Base-by-base conservation (phyloP, 2,888 invertebrate genomes). In the Agrochola circellaris region DNA sequence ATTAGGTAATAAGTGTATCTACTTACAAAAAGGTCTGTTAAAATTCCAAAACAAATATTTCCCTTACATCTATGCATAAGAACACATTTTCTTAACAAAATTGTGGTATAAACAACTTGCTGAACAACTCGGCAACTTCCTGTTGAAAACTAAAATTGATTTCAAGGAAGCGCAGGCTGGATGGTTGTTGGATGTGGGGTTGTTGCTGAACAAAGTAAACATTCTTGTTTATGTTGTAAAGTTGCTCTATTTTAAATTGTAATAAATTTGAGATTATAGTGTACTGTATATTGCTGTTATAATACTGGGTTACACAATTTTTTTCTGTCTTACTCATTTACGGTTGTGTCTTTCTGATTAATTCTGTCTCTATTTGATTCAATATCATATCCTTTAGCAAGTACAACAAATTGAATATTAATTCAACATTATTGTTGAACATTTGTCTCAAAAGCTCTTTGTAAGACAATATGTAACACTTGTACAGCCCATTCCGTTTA, bases 81-180 rank as follows among this genome's bases (percentile, higher is more conserved):
- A 61, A 62, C 45, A 56, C 26, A 48, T 73, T 81, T 81, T 30
- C n/a, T 34, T 2, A 56, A 48, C 38, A 56, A 58, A 20, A 64
- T 56, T 72, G 38, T 56, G 3, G 23, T 45, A 58, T 15, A 82
- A 65, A 66, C 66, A 45, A 38, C 26, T 66, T 11, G 8, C 30
- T 11, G 42, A 58, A 65, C 58, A 76, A 48, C 34, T 51, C 11
- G 0, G 20, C 48, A 62, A 77, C 30, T 66, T 48, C 11, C 34
- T 8, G 1, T 26, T 48, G 38, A 60, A 60, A 83, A 83, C 79
- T 78, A 38, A 69, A 69, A 83, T 78, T 65, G 34, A 77, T 78
- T 83, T 64, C 68, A 15, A 54, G 26, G 56, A 77, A 64, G 23
- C 1, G 2, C 23, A 11, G 48, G 48, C 61, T 5, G 48, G 48